Evolutionary conservation across 2,888 invertebrate genomes (phyloP).

Genomic region (Ptychoptera contaminata): DNA sequence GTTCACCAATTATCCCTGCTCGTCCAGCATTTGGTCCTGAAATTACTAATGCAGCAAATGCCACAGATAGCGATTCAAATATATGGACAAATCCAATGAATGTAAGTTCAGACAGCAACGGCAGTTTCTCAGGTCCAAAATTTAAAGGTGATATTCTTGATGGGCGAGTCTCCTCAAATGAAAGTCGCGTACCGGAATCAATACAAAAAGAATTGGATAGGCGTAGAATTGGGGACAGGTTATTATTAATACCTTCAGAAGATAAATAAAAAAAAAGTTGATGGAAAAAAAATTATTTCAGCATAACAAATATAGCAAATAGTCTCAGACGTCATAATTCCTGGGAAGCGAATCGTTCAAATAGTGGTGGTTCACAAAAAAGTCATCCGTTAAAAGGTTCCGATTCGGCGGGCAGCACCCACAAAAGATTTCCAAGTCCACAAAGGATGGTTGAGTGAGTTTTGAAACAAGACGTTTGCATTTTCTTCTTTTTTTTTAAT

Average conservation of each 20-base stretch:
- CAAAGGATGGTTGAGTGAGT: constrained; percentile 1
- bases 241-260: neutral
- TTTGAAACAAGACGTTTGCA: too few species aligned
- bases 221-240: constrained; percentile 35
- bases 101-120: neutral
- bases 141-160: constrained; percentile 13
- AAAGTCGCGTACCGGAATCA: constrained; percentile 39
- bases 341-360: constrained; percentile 6
- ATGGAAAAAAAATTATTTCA: constrained; percentile 2
- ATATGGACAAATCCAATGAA: constrained; percentile 57
- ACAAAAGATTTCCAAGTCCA: constrained; percentile 1
- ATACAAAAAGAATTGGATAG: constrained; percentile 49
- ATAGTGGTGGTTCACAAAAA: constrained; percentile 5
- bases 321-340: constrained; percentile 8
- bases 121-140: neutral
- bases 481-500: too few species aligned
- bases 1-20: constrained; percentile 68
- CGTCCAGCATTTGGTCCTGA: constrained; percentile 54
- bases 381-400: neutral
- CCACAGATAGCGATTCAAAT: constrained; percentile 30
- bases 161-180: constrained; percentile 25
- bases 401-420: neutral
- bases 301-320: constrained; percentile 11
- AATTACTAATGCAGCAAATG: constrained; percentile 22
- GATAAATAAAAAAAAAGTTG: too few species aligned